phyloP scores from a whole-genome alignment of 2,888 invertebrate species.

The Thymelicus lineola region DNA sequence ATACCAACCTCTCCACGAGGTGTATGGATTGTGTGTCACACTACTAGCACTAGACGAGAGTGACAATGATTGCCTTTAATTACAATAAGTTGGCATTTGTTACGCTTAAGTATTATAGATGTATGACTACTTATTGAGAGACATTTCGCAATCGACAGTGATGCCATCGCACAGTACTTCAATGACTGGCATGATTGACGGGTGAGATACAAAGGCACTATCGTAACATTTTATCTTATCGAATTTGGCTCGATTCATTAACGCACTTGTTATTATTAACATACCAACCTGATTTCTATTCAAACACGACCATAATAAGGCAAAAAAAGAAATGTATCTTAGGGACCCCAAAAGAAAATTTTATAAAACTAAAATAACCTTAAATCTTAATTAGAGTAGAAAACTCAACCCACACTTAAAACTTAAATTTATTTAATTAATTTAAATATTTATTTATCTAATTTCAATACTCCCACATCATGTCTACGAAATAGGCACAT shows the following conservation, averaged over 20 bases:
- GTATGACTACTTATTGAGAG: conserved; percentile 7
- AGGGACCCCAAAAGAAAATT: not conserved
- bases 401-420: too few relatives aligned
- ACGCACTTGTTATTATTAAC: not conserved
- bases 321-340: not conserved
- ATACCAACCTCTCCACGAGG: conserved; percentile 28
- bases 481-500: not conserved
- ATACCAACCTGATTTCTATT: not conserved
- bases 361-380: too few relatives aligned
- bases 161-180: conserved; percentile 53
- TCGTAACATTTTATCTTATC: conserved; percentile 63
- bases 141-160: conserved; percentile 16
- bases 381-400: too few relatives aligned
- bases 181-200: conserved; percentile 63
- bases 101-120: conserved; percentile 23
- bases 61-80: conserved; percentile 30
- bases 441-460: too few relatives aligned
- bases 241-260: conserved; percentile 30
- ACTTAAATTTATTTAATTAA: too few relatives aligned
- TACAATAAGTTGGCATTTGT: conserved; percentile 30
- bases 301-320: not conserved
- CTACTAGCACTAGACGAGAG: conserved; percentile 15
- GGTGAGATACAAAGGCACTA: conserved; percentile 54
- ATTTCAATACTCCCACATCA: not conserved
- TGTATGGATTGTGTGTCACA: conserved; percentile 22